Conservation (phyloP, 2,797 vertebrate genomes). For the Paedocypris micromegethes region DNA sequence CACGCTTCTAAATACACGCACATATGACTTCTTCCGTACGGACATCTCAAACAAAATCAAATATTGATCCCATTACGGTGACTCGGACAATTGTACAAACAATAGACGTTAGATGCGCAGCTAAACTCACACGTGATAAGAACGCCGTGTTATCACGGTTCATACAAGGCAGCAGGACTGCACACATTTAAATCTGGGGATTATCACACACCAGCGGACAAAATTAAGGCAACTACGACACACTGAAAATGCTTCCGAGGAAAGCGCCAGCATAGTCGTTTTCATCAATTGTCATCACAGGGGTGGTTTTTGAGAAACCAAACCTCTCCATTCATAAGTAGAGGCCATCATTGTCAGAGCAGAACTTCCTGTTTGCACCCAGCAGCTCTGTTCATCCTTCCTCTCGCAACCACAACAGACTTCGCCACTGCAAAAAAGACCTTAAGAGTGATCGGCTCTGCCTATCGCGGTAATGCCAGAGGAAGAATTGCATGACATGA, state of each 20-base stretch:
- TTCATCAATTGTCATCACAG: slow-evolving; percentile 43
- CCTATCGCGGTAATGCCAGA: neutral
- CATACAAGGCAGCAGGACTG: slow-evolving; percentile 14
- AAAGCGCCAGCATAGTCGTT: neutral
- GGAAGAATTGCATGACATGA: too few relatives aligned
- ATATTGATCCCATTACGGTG: slow-evolving; percentile 41
- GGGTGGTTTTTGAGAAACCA: slow-evolving; percentile 32
- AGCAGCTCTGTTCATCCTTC: slow-evolving; percentile 20
- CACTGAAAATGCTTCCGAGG: slow-evolving; percentile 40
- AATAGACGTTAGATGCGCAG: neutral
- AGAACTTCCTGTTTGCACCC: slow-evolving; percentile 22
- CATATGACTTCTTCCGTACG: slow-evolving; percentile 20
- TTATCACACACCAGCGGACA: slow-evolving; percentile 35
- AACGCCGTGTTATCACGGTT: slow-evolving; percentile 19
- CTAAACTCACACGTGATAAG: slow-evolving; percentile 5
- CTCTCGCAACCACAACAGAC: neutral
- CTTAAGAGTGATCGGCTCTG: neutral
- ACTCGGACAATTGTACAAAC: slow-evolving; percentile 39
- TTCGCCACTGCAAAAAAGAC: neutral
- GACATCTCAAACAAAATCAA: slow-evolving; percentile 25
- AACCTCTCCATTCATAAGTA: slow-evolving; percentile 30
- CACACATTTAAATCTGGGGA: slow-evolving; percentile 30
- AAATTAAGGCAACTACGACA: slow-evolving; percentile 44
- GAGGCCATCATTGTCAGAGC: slow-evolving; percentile 8
- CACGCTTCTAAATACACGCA: slow-evolving; percentile 20